A percentile compares a stretch with the other conserved stretches of the same genome.
Evolutionary conservation across 1,140 invertebrate species (phyloP).

Genomic region (Streblospio benedicti): DNA sequence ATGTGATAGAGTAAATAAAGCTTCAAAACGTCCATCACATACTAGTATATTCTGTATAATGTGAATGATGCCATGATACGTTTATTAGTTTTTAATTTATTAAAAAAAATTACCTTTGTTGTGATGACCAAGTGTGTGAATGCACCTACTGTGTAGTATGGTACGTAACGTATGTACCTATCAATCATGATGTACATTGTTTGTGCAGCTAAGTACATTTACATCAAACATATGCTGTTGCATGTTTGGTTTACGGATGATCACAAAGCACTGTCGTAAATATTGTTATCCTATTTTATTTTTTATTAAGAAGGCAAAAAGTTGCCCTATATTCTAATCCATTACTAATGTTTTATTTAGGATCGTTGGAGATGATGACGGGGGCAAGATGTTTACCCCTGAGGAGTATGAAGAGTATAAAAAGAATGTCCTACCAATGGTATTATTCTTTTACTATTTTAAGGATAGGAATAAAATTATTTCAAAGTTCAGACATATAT

Average conservation of each 20-base stretch:
- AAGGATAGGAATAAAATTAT: too few species aligned
- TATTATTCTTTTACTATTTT: slow-evolving; percentile 18
- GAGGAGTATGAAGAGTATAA: slow-evolving; percentile 49
- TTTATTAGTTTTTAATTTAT: too few species aligned
- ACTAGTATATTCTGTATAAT: too few species aligned
- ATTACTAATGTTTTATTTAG: slow-evolving; percentile 22
- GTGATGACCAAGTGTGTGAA: too few species aligned
- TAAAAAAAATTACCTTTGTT: too few species aligned
- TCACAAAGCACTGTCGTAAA: background rate
- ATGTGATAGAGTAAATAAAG: too few species aligned
- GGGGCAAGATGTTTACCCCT: slow-evolving; percentile 42
- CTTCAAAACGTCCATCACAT: too few species aligned
- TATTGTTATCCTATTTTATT: background rate
- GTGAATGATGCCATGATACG: too few species aligned
- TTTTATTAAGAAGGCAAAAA: background rate
- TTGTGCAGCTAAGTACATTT: background rate
- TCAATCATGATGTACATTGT: background rate
- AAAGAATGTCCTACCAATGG: slow-evolving; percentile 42
- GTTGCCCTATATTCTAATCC: background rate
- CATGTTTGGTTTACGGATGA: background rate
- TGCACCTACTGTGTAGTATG: too few species aligned
- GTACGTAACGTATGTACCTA: too few species aligned
- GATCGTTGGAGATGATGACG: slow-evolving; percentile 49
- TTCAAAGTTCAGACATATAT: background rate
- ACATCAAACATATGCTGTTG: background rate